Percentiles rank a stretch among this genome's conserved stretches.
phyloP scores from a whole-genome alignment of 1,140 invertebrate species.

The Elymnias hypermnestra region DNA sequence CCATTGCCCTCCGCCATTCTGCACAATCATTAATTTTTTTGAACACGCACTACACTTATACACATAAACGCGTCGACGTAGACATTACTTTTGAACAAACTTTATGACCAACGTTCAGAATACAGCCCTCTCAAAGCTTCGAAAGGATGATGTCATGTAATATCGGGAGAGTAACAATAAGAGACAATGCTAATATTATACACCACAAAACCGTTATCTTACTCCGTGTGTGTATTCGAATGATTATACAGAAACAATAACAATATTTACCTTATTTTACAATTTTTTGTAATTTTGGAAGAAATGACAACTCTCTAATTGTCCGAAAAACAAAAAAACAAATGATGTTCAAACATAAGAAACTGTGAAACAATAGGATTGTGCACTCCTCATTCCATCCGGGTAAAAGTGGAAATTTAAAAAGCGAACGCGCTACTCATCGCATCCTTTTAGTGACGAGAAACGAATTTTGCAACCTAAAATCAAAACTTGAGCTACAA shows the following conservation, averaged over 20 bases:
- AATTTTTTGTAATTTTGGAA: conserved; percentile 75
- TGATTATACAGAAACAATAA: conserved; percentile 31
- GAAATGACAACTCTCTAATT: conserved; percentile 70
- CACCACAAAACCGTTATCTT: conserved; percentile 33
- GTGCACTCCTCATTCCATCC: conserved; percentile 74
- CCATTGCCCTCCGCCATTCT: conserved; percentile 94
- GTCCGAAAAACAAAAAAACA: conserved; percentile 76
- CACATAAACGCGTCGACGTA: conserved; percentile 17
- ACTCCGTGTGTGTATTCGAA: conserved; percentile 13
- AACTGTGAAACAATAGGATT: conserved; percentile 70
- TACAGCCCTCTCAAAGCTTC: conserved; percentile 37
- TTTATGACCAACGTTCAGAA: conserved; percentile 27
- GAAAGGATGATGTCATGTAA: conserved; percentile 61
- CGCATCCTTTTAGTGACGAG: conserved; percentile 68
- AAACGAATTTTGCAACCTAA: conserved; percentile 60
- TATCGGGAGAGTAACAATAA: conserved; percentile 51
- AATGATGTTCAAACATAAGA: conserved; percentile 75
- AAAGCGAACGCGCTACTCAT: conserved; percentile 68
- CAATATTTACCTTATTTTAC: conserved; percentile 72
- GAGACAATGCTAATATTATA: conserved; percentile 39
- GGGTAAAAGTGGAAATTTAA: conserved; percentile 67
- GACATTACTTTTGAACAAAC: conserved; percentile 22
- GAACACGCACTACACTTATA: conserved; percentile 58
- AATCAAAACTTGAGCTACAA: conserved; percentile 42
- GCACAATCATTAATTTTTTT: conserved; percentile 73